Conservation (phyloP, 2,113 vertebrate genomes). For the Ciconia stormi region DNA sequence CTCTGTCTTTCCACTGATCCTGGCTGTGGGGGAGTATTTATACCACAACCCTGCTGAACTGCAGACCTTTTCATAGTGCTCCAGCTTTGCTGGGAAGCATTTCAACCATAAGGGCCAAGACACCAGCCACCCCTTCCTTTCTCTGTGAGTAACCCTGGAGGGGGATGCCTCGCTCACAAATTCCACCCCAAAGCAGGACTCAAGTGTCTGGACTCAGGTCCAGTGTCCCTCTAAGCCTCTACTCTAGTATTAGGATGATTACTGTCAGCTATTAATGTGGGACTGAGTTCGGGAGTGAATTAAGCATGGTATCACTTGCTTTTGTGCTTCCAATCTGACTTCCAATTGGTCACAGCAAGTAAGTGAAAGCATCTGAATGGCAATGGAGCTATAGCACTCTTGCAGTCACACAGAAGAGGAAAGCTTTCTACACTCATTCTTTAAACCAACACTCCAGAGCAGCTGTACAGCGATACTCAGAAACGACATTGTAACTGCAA, state of each 20-base stretch:
- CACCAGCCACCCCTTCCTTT: background rate
- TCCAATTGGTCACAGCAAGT: background rate
- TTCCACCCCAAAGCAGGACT: background rate
- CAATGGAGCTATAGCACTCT: background rate
- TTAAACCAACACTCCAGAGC: background rate
- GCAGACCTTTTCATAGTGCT: conserved; percentile 21
- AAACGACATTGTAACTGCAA: background rate
- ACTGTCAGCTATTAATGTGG: background rate
- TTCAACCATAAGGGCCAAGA: background rate
- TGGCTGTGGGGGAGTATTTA: background rate
- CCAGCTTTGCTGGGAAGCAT: conserved; percentile 7
- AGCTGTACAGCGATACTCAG: background rate
- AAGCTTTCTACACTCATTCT: background rate
- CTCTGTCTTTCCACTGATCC: background rate
- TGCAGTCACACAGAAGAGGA: background rate
- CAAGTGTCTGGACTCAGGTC: background rate
- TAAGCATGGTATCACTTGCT: background rate
- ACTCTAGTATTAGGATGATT: background rate
- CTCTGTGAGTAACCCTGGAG: background rate
- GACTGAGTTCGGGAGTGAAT: background rate
- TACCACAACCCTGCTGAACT: background rate
- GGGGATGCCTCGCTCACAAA: background rate
- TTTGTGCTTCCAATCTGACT: background rate
- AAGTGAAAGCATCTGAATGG: background rate
- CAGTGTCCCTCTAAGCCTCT: background rate